These are phyloP conservation scores for Calephelis virginiensis DNA, from an alignment of 1,140 invertebrate species.

Conservation along the genomic window DNA sequence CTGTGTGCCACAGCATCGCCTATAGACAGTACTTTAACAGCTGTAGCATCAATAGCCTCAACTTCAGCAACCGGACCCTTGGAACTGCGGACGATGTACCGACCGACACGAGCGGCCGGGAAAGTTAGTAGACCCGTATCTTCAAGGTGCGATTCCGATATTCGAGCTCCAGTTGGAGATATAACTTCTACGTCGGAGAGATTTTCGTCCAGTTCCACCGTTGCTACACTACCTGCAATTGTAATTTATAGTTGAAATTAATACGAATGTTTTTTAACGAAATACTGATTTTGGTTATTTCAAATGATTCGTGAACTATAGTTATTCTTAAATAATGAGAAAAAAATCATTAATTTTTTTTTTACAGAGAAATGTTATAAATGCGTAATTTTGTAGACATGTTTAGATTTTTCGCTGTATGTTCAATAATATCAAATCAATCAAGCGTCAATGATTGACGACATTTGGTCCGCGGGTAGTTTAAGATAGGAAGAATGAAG, in stretches of 20 bases:
- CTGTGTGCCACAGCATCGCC: conserved; percentile 90
- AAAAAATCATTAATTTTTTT: too few species aligned
- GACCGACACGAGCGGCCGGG: conserved; percentile 75
- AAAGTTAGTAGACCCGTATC: conserved; percentile 78
- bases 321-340: too few species aligned
- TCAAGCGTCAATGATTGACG: too few species aligned
- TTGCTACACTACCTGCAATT: conserved; percentile 68
- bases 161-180: conserved; percentile 74
- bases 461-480: too few species aligned
- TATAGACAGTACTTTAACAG: conserved; percentile 88
- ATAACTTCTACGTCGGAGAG: conserved; percentile 79
- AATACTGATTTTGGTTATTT: too few species aligned
- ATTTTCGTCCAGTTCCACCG: conserved; percentile 79
- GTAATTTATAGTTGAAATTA: not conserved
- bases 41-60: conserved; percentile 91
- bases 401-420: too few species aligned
- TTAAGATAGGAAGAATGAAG: too few species aligned
- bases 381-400: too few species aligned
- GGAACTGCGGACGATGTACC: conserved; percentile 75
- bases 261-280: too few species aligned
- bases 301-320: too few species aligned
- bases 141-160: conserved; percentile 72
- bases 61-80: conserved; percentile 79
- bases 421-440: too few species aligned
- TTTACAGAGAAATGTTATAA: too few species aligned